phyloP scores from a whole-genome alignment of 2,797 vertebrate genomes.

The Hylomyscus alleni region DNA sequence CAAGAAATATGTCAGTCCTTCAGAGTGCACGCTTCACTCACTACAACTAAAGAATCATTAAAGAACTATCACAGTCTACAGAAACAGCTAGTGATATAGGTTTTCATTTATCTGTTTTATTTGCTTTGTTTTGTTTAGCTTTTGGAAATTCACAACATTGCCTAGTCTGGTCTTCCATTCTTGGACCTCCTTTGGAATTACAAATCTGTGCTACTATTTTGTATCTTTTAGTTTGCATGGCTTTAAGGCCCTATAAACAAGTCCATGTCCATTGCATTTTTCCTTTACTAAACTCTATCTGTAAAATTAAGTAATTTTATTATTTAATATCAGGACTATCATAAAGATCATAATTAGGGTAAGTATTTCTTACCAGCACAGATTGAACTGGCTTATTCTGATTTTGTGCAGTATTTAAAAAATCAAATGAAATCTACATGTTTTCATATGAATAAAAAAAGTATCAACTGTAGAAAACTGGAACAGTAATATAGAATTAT shows the following conservation, averaged over 20 bases:
- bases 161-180: fast-evolving
- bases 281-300: background rate
- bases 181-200: background rate
- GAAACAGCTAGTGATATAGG: background rate
- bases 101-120: background rate
- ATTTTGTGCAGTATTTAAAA: background rate
- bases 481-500: background rate
- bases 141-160: background rate
- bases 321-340: background rate
- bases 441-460: conserved; percentile 3
- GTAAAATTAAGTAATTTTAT: background rate
- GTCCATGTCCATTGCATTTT: fast-evolving
- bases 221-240: background rate
- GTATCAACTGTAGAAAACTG: background rate
- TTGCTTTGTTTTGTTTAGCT: background rate
- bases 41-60: background rate
- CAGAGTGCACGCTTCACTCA: background rate
- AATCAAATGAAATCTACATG: background rate
- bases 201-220: background rate
- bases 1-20: background rate
- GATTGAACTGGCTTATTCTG: background rate
- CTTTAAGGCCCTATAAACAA: background rate
- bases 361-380: background rate
- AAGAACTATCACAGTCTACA: background rate
- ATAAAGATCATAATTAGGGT: background rate